A percentile compares a stretch with the other conserved stretches of the same genome.
Conservation (phyloP, 2,888 invertebrate genomes). For the Trissonchulus sp. region DNA sequence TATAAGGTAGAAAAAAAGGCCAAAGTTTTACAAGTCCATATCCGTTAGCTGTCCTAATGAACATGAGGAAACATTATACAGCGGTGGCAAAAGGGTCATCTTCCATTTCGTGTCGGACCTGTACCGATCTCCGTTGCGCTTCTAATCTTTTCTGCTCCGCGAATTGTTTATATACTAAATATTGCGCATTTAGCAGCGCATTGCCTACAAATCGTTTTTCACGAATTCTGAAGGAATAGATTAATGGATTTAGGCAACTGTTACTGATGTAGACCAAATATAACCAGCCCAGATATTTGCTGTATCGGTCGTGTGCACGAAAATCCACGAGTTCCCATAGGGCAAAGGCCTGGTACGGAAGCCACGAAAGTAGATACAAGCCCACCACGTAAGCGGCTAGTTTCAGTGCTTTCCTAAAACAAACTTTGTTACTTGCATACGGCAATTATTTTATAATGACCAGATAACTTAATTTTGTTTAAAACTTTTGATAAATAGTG, state of each 20-base stretch:
- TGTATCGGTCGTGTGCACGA: background rate
- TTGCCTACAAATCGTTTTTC: background rate
- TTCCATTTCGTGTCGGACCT: too few species aligned
- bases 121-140: too few species aligned
- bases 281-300: background rate
- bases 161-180: background rate
- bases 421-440: too few species aligned
- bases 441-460: too few species aligned
- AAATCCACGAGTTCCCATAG: background rate
- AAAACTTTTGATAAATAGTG: too few species aligned
- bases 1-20: too few species aligned
- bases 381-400: background rate
- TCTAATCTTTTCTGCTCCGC: too few species aligned
- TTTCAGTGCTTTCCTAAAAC: background rate
- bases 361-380: background rate
- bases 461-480: too few species aligned
- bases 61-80: too few species aligned
- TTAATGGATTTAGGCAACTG: constrained; percentile 8
- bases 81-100: too few species aligned
- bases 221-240: constrained; percentile 10
- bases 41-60: too few species aligned
- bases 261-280: constrained; percentile 16
- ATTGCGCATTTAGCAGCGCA: background rate
- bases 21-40: too few species aligned
- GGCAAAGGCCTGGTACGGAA: background rate